Base-by-base conservation (phyloP, 2,888 invertebrate genomes). In the Nipponacmea schrenckii region DNA sequence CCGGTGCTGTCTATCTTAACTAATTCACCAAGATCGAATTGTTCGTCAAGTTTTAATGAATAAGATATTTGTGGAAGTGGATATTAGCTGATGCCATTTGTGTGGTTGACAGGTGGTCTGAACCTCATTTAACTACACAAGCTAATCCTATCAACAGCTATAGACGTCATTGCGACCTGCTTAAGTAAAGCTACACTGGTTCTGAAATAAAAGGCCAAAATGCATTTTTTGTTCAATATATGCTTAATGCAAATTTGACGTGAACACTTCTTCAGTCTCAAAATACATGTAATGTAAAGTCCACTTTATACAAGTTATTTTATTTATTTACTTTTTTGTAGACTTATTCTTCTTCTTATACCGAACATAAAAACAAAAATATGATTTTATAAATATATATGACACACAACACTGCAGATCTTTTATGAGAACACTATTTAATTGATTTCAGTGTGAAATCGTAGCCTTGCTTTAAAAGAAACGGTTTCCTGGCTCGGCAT, bases 21-120 rank as follows among this genome's bases (percentile, higher is more conserved):
- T 39, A 39, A 39, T 39, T 39, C 39, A 39, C 39, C 39, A 39
- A 39, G 39, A 39, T 39, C 39, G 7, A 10, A 39, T 39, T 39
- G 39, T 39, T 39, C 39, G 39, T 39, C 39, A 56, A 56, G 24
- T 10, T 56, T 56, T 56, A 56, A 56, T 56, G 14, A 56, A 56
- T 20, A 24, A 56, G 24, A 24, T 56, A 56, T 56, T 24, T 56
- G 56, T 24, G 24, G 24, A 14, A 14, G 20, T 10, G 20, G 20
- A 56, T 24, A 56, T 56, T 56, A 56, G 56, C 56, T 56, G 56
- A 56, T 56, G 56, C 24, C 56, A 56, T 56, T 56, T 56, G 56
- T 24, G 20, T 24, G 14, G 24, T 24, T 56, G 56, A 56, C 56
- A 56, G 56, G 56, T 56, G 56, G 56, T 56, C 56, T 24, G 14